A percentile compares a stretch with the other conserved stretches of the same genome.
Conservation (phyloP, 2,113 vertebrate genomes). For the Fregata magnificens region DNA sequence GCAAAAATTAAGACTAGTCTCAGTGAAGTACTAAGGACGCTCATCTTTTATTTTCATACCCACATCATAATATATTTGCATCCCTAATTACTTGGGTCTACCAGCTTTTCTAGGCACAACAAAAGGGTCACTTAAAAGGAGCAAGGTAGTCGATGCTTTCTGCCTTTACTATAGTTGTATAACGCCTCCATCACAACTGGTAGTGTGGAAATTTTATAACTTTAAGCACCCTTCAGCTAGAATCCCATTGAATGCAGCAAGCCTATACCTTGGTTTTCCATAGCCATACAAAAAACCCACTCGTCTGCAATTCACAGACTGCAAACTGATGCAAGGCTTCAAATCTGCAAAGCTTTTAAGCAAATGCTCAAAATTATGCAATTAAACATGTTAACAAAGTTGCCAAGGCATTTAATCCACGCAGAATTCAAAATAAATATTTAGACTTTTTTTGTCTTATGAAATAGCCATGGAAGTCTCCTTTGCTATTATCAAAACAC, state of each 20-base stretch:
- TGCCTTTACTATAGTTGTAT: background rate
- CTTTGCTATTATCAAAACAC: background rate
- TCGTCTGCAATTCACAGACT: background rate
- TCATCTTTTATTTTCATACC: background rate
- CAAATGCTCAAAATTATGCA: background rate
- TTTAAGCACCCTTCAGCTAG: background rate
- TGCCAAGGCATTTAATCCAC: background rate
- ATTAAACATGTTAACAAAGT: background rate
- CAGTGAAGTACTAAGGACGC: background rate
- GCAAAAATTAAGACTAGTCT: background rate
- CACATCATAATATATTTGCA: background rate
- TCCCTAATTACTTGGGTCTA: background rate
- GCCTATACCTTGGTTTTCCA: background rate
- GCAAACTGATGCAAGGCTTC: background rate
- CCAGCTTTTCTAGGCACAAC: background rate
- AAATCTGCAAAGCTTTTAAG: background rate
- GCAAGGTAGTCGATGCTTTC: background rate
- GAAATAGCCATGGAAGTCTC: background rate
- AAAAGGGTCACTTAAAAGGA: background rate
- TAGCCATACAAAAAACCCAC: no score
- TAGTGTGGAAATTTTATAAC: accelerated
- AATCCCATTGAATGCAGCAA: background rate
- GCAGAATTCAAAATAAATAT: background rate
- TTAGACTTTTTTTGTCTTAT: background rate
- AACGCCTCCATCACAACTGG: background rate